Base-by-base conservation (phyloP, 37 sponge, comb jelly and placozoan genomes). In the Eunapius fragilis region DNA sequence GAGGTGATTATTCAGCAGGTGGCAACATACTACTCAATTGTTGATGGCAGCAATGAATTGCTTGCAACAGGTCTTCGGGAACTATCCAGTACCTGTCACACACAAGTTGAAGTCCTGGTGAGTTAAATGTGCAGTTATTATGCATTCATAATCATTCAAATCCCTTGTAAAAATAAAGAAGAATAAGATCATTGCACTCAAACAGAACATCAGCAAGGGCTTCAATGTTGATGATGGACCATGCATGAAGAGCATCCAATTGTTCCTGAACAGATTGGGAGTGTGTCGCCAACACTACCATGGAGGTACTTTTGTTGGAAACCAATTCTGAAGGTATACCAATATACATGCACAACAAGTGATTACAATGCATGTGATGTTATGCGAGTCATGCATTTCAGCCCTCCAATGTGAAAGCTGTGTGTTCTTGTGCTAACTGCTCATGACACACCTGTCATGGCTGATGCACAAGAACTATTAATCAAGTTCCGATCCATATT, bases 281-380 rank as follows among this genome's bases (percentile, higher is more conserved):
- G 82, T 88, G 0, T 34, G 37, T 32, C 32, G 81, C 23, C 81
- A 87, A 41, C 82, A 81, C 27, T 87, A 87, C 36, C 41, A 87
- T 68, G 81, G 82, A 26, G 87, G 82, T 26, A 81, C 76, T 24
- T 87, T 87, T 74, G 67, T 87, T 7, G 87, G 87, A 26, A 87
- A 87, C 69, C n/a, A 71, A n/a, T 70, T 41, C 35, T 86, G 35
- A 86, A 86, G 87, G 80, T n/a, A n/a, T 86, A 69, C 47, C 72
- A 50, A 14, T 50, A 58, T 24, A 3, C 9, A 37, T 47, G 7
- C 48, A 33, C 26, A 50, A 5, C 28, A 38, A 37, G n/a, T 48
- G n/a, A 48, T 80, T 26, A 58, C 67, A 58, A 58, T 58, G n/a
- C n/a, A n/a, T n/a, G 6, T 17, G 58, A 58, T 58, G 0, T 58